These are phyloP conservation scores for Diplodus puntazzo DNA, from an alignment of 2,797 vertebrate genomes.

Conservation along the genomic window DNA sequence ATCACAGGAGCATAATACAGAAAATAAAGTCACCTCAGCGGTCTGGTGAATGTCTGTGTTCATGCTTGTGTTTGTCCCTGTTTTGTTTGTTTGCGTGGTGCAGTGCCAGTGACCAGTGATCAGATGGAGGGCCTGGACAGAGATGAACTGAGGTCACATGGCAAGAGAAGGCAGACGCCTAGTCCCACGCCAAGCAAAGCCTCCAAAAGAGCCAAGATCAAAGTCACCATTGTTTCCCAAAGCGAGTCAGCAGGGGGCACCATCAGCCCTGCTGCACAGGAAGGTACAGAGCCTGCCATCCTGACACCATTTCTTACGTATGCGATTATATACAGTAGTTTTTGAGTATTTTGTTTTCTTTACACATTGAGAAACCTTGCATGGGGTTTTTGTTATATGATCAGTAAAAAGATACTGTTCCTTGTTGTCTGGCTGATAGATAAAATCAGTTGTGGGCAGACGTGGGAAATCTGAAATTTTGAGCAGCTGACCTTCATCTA, in stretches of 20 bases:
- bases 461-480: not conserved
- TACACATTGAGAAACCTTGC: not conserved
- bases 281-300: slow-evolving; percentile 82
- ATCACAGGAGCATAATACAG: not conserved
- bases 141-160: slow-evolving; percentile 89
- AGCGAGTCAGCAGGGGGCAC: slow-evolving; percentile 86
- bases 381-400: not conserved
- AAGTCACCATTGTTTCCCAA: slow-evolving; percentile 96
- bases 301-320: not conserved
- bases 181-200: slow-evolving; percentile 90
- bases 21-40: not conserved
- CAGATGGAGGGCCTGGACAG: slow-evolving; percentile 89
- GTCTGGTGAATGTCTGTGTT: not conserved
- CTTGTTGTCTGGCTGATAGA: slow-evolving; percentile 12
- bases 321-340: not conserved
- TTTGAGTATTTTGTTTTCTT: not conserved
- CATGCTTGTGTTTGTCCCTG: slow-evolving; percentile 21
- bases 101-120: slow-evolving; percentile 93
- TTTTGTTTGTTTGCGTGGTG: slow-evolving; percentile 54
- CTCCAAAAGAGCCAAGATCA: slow-evolving; percentile 96
- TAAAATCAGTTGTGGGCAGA: slow-evolving; percentile 26
- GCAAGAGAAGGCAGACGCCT: slow-evolving; percentile 91
- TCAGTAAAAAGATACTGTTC: slow-evolving; percentile 1
- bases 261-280: slow-evolving; percentile 81
- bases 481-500: not conserved